Evolutionary conservation across 2,888 invertebrate species (phyloP), one percentile per base, ranked within the genome.

Genomic region (Eupithecia dodoneata): DNA sequence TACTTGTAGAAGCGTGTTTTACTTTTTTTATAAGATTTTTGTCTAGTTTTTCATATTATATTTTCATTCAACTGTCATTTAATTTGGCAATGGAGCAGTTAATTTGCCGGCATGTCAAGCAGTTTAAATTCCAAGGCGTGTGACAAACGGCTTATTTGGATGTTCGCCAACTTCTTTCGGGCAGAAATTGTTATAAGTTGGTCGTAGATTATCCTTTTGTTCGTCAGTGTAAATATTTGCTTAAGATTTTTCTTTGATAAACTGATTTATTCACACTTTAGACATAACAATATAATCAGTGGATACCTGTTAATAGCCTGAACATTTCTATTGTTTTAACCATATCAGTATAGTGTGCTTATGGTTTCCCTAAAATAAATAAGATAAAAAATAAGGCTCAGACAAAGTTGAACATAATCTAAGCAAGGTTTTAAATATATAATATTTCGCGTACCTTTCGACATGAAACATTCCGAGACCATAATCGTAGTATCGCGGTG

Each of bases 131-230:
- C 69, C 55, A 47, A 65, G 41, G 69, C 76, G 18, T 65, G 55
- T 73, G 73, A 73, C 75, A 69, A 72, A 71, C 73, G 74, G 55
- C 72, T 70, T 70, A 42, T 45, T 72, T 74, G 73, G 73, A 75
- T 63, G 45, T 45, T 18, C 45, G 52, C 78, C 78, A 78, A 30
- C 6, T 63, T 47, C 75, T 45, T 73, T 73, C 52, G 44, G 49
- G 73, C 49, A 42, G 63, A 70, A 76, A 69, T 69, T 70, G 44
- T 44, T 72, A 76, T 69, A 69, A 47, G 59, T 69, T 76, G 15
- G 63, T 55, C 30, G 47, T 47, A 69, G 44, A 67, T 44, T 9
- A 66, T 42, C 15, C 4, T 70, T 45, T 70, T 70, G 70, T 70
- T 70, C 47, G 12, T 66, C 9, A 18, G 18, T 9, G 69, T 69